Evolutionary conservation across 2,888 invertebrate genomes (phyloP), one percentile per base, ranked within the genome.

Genomic region (Megastigmus dorsalis): DNA sequence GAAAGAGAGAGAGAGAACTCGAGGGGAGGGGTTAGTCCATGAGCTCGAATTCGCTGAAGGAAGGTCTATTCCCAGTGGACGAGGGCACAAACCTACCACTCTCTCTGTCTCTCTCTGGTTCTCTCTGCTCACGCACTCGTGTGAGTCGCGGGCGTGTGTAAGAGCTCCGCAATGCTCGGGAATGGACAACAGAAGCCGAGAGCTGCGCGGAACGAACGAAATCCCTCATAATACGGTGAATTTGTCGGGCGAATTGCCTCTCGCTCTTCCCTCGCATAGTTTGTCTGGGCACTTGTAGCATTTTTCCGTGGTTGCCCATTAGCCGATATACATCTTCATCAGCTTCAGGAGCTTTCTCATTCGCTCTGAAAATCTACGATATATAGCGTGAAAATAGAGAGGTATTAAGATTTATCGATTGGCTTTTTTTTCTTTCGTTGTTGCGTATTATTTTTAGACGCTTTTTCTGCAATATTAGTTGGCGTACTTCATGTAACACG

Each of bases 201-300:
- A 13, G 13, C 20, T n/a, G 52, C 10, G 30, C 20, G 28, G n/a
- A 65, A 66, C 30, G 41, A 59, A 41, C 43, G 59, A 52, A 73
- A 78, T 72, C 72, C 74, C 73, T 80, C 59, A 77, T 79, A 79
- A 74, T 59, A 77, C 77, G 75, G 70, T 69, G 73, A 78, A 80
- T 76, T 77, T 72, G 69, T 52, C 71, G 33, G 41, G 54, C 55
- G 77, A 75, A 78, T 78, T 78, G 70, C 67, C n/a, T n/a, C n/a
- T 79, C 78, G 60, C 69, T 54, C 67, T 20, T 36, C 20, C 7
- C 6, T 63, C 26, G n/a, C n/a, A n/a, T n/a, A n/a, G n/a, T n/a
- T n/a, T n/a, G n/a, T n/a, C n/a, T 4, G 10, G 10, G 54, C 38
- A 78, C 65, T 65, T 80, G 77, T 79, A 69, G 79, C 78, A 80